Evolutionary conservation across 2,113 vertebrate genomes (phyloP), one percentile per base, ranked within the genome.

Genomic region (Acanthochromis polyacanthus): DNA sequence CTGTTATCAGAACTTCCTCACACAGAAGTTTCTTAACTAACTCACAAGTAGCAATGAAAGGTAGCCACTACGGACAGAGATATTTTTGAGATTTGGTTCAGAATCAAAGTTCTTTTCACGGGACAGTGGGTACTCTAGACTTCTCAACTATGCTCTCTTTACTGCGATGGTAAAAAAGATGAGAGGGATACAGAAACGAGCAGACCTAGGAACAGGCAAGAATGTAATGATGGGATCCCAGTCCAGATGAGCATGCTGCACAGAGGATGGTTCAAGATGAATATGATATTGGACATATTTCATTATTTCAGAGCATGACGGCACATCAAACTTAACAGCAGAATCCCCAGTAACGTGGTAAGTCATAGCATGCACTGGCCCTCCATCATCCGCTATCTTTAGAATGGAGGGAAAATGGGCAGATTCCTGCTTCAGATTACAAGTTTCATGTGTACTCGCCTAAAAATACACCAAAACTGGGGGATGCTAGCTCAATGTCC

Each of bases 61-160:
- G 9, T 30, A 79, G 20, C 48, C 16, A 10, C 20, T 16, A 16
- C 0, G 7, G 61, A 55, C 28, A 53, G 61, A 52, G 61, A 23
- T 48, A 48, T 60, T 16, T 22, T 57, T 62, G 7, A 17, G 19
- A 53, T 70, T 23, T 53, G 2, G 40, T 36, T 69, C 7, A 20
- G 46, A 73, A 63, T 75, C 43, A 72, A 71, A 62, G 58, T 20
- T 40, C 4, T 73, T 78, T 75, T 72, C 55, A 88, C 64, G 72
- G 66, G 57, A 65, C 51, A 75, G 65, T 28, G 22, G 71, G 55
- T 59, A 50, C 77, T 74, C 63, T 36, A 71, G 78, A 55, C 58
- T 78, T 62, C 59, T 75, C 43, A 78, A 68, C 64, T 74, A 61
- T 74, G 48, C 71, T 81, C 56, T 82, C 63, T 85, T 75, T 79